Conservation (phyloP, 2,113 vertebrate species). For the Cephalopholis sonnerati region DNA sequence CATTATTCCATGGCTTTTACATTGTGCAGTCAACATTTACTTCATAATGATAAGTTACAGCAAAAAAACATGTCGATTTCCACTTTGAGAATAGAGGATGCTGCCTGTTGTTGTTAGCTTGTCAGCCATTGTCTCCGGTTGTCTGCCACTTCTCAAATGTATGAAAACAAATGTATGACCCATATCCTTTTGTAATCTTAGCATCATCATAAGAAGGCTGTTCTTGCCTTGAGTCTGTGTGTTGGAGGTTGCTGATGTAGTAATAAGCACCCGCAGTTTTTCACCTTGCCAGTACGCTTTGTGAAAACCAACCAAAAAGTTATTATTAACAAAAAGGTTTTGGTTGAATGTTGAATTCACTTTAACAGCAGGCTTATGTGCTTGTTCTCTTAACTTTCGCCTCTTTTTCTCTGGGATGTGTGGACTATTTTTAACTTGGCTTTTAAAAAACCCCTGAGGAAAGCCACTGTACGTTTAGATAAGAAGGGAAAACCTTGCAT, state of each 20-base stretch:
- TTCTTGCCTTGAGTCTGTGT: not conserved
- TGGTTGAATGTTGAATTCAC: not conserved
- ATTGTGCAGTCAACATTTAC: too few relatives aligned
- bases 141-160: not conserved
- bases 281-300: not conserved
- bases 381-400: not conserved
- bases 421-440: not conserved
- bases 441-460: not conserved
- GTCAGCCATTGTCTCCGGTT: not conserved
- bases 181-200: not conserved
- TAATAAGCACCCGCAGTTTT: not conserved
- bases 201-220: not conserved
- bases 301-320: not conserved
- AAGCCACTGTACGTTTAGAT: not conserved
- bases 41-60: too few relatives aligned
- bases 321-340: too few relatives aligned
- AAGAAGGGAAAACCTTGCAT: constrained; percentile 1
- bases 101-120: not conserved
- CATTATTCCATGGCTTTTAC: too few relatives aligned
- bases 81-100: not conserved
- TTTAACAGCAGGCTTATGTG: not conserved
- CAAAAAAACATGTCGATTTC: too few relatives aligned
- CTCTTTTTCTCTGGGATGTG: not conserved
- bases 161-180: not conserved
- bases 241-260: not conserved